Percentiles rank a stretch among this genome's conserved stretches.
Conservation (phyloP, 2,888 invertebrate species). For the Autographa pulchrina region DNA sequence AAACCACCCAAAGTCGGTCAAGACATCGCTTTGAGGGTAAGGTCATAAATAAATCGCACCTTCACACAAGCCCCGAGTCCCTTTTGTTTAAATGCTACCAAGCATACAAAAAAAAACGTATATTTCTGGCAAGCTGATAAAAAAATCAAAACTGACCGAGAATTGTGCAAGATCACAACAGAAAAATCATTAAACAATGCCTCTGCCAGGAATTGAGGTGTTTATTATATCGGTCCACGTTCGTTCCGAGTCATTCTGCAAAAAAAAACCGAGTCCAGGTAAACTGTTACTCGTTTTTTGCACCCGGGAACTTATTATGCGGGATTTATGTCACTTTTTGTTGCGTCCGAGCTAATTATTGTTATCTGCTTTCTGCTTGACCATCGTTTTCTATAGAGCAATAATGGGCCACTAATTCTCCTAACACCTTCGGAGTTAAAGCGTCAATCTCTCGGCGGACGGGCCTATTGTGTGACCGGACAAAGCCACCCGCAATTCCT, state of each 20-base stretch:
- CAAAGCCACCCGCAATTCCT: slow-evolving; percentile 87
- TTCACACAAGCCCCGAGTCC: slow-evolving; percentile 80
- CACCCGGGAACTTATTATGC: slow-evolving; percentile 85
- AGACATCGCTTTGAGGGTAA: slow-evolving; percentile 79
- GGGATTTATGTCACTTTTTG: slow-evolving; percentile 89
- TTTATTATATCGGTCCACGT: slow-evolving; percentile 86
- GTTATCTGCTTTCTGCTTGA: slow-evolving; percentile 88
- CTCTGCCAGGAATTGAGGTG: slow-evolving; percentile 88
- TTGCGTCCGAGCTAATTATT: slow-evolving; percentile 87
- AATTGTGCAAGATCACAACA: slow-evolving; percentile 89
- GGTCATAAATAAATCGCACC: slow-evolving; percentile 89
- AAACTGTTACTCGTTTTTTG: slow-evolving; percentile 82
- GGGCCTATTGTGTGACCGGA: slow-evolving; percentile 77
- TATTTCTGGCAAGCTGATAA: slow-evolving; percentile 80
- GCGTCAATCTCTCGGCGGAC: slow-evolving; percentile 80
- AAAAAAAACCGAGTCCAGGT: slow-evolving; percentile 84
- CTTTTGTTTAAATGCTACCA: slow-evolving; percentile 89
- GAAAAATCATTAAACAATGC: slow-evolving; percentile 88
- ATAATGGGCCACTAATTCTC: slow-evolving; percentile 88
- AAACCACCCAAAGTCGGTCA: slow-evolving; percentile 83
- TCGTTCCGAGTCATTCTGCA: slow-evolving; percentile 80
- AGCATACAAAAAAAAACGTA: slow-evolving; percentile 82
- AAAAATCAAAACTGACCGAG: slow-evolving; percentile 77
- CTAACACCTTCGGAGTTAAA: slow-evolving; percentile 86
- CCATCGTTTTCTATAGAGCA: slow-evolving; percentile 83